These are phyloP conservation scores for Phallusia fumigata DNA, from an alignment of 23 tunicate species.

Conservation along the genomic window DNA sequence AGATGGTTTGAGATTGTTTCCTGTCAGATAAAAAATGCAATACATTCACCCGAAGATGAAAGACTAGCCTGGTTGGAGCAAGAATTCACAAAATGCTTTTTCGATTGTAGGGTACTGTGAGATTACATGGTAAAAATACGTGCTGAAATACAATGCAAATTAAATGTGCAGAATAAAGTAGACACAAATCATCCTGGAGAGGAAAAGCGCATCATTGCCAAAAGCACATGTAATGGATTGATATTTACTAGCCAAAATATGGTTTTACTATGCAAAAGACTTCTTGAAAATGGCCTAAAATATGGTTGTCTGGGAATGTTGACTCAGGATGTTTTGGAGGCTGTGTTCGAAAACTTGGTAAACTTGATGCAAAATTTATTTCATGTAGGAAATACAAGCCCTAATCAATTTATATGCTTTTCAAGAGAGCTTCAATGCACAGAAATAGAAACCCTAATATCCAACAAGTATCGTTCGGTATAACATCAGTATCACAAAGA, in stretches of 20 bases:
- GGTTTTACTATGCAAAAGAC: constrained; percentile 8
- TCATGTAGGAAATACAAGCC: background rate
- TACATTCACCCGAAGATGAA: background rate
- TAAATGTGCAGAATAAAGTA: background rate
- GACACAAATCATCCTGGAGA: constrained; percentile 10
- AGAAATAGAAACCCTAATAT: constrained; percentile 23
- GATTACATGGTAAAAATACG: background rate
- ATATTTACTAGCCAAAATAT: constrained; percentile 3
- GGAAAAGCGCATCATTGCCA: constrained; percentile 8
- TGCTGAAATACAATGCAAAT: background rate
- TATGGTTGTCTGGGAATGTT: constrained; percentile 8
- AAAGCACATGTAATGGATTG: constrained; percentile 9
- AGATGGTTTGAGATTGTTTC: constrained; percentile 20
- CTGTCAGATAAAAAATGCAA: background rate
- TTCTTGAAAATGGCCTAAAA: constrained; percentile 3
- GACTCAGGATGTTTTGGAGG: constrained; percentile 5
- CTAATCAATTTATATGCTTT: constrained; percentile 1
- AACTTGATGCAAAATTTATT: background rate
- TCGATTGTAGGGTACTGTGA: background rate
- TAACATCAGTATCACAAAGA: constrained; percentile 7
- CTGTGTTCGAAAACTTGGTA: background rate
- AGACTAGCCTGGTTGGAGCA: background rate
- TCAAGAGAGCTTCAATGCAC: background rate
- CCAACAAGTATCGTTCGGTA: constrained; percentile 19
- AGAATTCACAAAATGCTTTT: background rate